phyloP scores from a whole-genome alignment of 1,140 invertebrate species.

The Drosophila rufa region DNA sequence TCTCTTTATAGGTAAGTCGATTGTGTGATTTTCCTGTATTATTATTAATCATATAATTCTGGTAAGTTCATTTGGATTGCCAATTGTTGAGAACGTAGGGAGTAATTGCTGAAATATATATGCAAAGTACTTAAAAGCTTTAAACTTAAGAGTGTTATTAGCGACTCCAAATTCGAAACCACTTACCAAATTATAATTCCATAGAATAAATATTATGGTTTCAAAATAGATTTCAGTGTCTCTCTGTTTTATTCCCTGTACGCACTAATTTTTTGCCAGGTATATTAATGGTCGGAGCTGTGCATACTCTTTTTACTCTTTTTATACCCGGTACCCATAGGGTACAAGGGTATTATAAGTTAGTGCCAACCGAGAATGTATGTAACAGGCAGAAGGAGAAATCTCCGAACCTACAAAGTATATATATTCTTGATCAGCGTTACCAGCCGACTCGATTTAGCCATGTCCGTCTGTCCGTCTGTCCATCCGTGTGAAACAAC shows the following conservation, averaged over 20 bases:
- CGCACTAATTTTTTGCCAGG: neutral
- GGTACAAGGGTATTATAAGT: too few species aligned
- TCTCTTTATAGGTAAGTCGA: constrained; percentile 68
- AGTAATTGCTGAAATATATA: neutral
- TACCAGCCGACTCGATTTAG: too few species aligned
- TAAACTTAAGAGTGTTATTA: too few species aligned
- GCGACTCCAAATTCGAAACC: too few species aligned
- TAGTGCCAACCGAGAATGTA: too few species aligned
- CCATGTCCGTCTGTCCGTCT: too few species aligned
- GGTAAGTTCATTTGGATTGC: constrained; percentile 17
- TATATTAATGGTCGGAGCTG: neutral
- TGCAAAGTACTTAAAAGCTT: too few species aligned
- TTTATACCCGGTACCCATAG: too few species aligned
- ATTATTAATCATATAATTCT: neutral
- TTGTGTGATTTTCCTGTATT: neutral
- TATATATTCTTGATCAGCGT: too few species aligned
- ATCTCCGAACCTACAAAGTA: too few species aligned
- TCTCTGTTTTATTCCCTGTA: neutral
- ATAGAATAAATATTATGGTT: neutral
- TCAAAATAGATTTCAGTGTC: neutral
- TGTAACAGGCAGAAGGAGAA: too few species aligned
- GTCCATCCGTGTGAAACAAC: too few species aligned
- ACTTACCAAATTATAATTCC: neutral
- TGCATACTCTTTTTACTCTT: neutral
- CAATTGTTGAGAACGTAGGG: neutral